phyloP scores from a whole-genome alignment of 2,113 vertebrate species.

The Pungitius pungitius region DNA sequence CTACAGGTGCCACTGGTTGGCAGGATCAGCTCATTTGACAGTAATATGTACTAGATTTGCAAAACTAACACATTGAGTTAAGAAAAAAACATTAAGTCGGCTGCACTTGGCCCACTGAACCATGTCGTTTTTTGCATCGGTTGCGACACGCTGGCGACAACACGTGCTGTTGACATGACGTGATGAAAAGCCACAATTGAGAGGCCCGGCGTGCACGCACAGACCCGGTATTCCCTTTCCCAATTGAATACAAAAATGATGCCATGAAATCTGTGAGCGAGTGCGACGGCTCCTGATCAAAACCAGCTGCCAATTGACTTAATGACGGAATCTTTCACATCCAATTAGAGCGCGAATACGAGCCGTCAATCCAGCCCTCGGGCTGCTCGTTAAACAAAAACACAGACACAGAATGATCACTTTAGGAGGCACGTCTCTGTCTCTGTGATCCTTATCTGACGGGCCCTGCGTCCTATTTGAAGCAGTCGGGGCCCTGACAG shows the following conservation, averaged over 20 bases:
- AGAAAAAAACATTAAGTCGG: background rate
- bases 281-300: constrained; percentile 66
- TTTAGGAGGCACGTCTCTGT: constrained; percentile 69
- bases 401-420: constrained; percentile 63
- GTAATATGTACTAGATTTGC: background rate
- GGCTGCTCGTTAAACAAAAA: constrained; percentile 64
- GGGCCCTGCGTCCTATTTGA: constrained; percentile 66
- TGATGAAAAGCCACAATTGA: constrained; percentile 48
- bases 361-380: constrained; percentile 65
- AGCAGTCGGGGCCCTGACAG: constrained; percentile 62
- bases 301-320: constrained; percentile 79
- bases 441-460: constrained; percentile 78
- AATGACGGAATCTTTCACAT: constrained; percentile 78
- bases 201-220: constrained; percentile 21
- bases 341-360: constrained; percentile 68
- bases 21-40: background rate
- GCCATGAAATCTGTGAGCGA: constrained; percentile 66
- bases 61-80: background rate
- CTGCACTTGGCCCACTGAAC: constrained; percentile 12
- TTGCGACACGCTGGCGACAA: constrained; percentile 17
- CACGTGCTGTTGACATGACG: constrained; percentile 38
- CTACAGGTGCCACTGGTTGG: background rate
- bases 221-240: constrained; percentile 44
- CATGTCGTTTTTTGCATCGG: constrained; percentile 12
- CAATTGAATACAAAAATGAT: constrained; percentile 61